Base-by-base conservation (phyloP, 2,888 invertebrate species). In the Timema cristinae region DNA sequence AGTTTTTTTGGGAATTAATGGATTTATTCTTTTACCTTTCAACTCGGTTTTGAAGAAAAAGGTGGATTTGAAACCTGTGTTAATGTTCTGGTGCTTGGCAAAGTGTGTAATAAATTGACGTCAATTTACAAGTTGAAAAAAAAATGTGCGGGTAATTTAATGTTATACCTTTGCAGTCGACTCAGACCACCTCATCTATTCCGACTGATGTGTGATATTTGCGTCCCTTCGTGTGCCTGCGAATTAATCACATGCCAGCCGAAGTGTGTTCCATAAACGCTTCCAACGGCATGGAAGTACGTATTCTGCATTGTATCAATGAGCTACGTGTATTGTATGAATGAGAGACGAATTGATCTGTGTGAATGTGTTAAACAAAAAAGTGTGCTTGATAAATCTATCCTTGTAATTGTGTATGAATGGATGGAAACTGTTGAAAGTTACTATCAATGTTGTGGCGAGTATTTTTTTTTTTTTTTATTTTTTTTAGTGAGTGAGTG, bases 281-380 rank as follows among this genome's bases (percentile, higher is more conserved):
- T 78, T 78, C 78, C 77, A 77, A 77, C 76, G 78, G 78, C 77
- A 78, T 78, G 78, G 77, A 72, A 69, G 68, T 69, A 75, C 72
- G 73, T 76, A 74, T 76, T 75, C 75, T 78, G 78, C 78, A 78
- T 78, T 78, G 78, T 77, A 78, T 78, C 78, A 78, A 78, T 78
- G 78, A 75, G 68, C 69, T 50, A 74, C 68, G 67, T 68, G 72
- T 73, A 69, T 68, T 49, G 70, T 49, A 47, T 63, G 63, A 61
- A 49, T 73, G 71, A 61, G 48, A 68, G 71, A 63, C 63, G 67
- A 67, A 54, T 68, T 68, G 70, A 73, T 66, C 67, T 72, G 72
- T 66, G 56, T 72, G 68, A 63, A 59, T 70, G 70, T 71, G 72
- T 52, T 32, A 32, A 2, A 32, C 4, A 32, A 32, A 32, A 32